Percentiles rank a stretch among this genome's conserved stretches.
Conservation (phyloP, 2,113 vertebrate species). For the Barnardius zonarius region DNA sequence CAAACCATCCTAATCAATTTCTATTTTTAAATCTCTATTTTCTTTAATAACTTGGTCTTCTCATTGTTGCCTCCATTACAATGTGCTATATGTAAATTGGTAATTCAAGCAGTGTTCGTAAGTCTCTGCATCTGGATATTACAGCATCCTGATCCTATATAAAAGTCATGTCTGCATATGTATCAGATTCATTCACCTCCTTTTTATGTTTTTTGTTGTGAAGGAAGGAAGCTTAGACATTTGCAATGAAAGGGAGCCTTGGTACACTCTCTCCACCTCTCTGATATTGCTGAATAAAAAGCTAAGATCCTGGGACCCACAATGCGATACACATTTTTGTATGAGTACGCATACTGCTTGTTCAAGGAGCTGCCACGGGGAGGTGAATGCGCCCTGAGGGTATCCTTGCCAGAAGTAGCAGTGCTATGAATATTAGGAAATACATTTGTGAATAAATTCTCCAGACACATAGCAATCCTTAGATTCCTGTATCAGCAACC, state of each 20-base stretch:
- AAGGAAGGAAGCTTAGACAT: neutral
- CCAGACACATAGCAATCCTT: neutral
- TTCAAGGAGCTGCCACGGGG: neutral
- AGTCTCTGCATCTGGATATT: neutral
- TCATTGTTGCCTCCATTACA: neutral
- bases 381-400: neutral
- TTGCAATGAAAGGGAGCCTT: neutral
- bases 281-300: neutral
- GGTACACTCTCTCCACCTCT: neutral
- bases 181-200: neutral
- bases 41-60: neutral
- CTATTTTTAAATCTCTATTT: neutral
- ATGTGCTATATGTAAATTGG: neutral
- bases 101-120: neutral
- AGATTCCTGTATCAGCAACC: neutral
- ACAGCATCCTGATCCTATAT: neutral
- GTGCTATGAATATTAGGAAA: neutral
- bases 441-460: neutral
- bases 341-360: neutral
- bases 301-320: neutral
- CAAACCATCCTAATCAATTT: neutral
- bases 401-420: neutral
- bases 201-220: neutral
- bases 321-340: fast-evolving
- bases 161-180: neutral